Conservation (phyloP, 1,140 invertebrate genomes). For the Drosophila suzukii region DNA sequence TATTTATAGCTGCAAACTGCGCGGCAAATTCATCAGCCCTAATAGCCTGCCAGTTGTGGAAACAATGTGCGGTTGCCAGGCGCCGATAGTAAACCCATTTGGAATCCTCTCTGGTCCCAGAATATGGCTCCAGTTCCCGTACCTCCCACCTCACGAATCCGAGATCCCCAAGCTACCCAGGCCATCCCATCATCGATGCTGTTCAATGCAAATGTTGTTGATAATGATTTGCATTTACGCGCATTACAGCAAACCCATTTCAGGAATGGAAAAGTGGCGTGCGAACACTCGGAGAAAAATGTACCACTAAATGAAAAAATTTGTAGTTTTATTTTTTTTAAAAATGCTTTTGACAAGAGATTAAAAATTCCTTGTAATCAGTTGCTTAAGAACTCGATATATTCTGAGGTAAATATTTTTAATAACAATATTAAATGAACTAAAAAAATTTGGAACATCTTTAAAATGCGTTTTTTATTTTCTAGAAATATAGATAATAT, state of each 20-base stretch:
- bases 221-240: constrained; percentile 80
- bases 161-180: background rate
- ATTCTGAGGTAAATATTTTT: no score
- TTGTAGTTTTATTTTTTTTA: no score
- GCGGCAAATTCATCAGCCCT: constrained; percentile 63
- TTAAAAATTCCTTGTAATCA: no score
- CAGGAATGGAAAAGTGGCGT: constrained; percentile 1
- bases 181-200: constrained; percentile 27
- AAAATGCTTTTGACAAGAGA: no score
- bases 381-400: no score
- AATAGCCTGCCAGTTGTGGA: constrained; percentile 51
- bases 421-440: no score
- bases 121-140: background rate
- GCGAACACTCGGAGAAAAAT: constrained; percentile 2
- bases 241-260: constrained; percentile 43
- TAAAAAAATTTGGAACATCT: no score
- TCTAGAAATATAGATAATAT: no score
- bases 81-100: constrained; percentile 37
- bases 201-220: constrained; percentile 67
- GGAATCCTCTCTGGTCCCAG: constrained; percentile 7
- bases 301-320: no score
- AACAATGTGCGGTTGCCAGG: constrained; percentile 32
- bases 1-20: constrained; percentile 67
- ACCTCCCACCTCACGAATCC: background rate
- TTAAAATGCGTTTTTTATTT: no score